phyloP scores from a whole-genome alignment of 2,888 invertebrate species.

The Drosophila melanocephala region DNA sequence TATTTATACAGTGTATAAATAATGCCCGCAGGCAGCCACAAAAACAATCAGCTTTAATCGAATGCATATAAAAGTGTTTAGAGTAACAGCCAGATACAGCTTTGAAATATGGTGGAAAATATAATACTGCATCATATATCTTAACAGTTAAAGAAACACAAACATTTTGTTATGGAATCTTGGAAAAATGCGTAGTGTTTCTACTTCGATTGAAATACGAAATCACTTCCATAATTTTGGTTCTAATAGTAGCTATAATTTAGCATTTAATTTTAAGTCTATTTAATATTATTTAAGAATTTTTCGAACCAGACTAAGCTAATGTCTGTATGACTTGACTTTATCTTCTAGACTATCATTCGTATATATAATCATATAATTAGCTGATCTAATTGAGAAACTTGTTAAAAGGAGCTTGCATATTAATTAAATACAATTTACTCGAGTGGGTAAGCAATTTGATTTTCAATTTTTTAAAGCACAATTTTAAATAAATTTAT shows the following conservation, averaged over 20 bases:
- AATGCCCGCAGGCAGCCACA: neutral
- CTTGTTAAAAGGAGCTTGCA: no score
- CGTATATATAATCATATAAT: neutral
- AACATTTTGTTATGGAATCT: neutral
- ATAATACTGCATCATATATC: no score
- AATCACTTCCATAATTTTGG: neutral
- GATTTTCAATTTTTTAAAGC: neutral
- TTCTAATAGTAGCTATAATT: neutral
- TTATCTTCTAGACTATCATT: neutral
- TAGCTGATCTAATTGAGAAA: neutral
- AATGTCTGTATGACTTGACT: neutral
- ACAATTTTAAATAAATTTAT: neutral
- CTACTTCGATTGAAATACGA: neutral
- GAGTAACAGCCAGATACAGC: neutral
- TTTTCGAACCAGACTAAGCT: neutral
- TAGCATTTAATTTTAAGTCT: no score
- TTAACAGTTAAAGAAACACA: neutral
- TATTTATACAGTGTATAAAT: neutral
- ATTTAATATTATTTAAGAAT: neutral
- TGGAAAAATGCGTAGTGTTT: neutral
- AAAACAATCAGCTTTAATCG: constrained; percentile 37
- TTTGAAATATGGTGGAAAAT: neutral
- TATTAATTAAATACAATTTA: neutral
- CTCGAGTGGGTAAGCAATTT: neutral
- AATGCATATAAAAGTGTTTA: constrained; percentile 11